Evolutionary conservation across 1,140 invertebrate species (phyloP), one percentile per base, ranked within the genome.

Genomic region (Pseudoatta argentina): DNA sequence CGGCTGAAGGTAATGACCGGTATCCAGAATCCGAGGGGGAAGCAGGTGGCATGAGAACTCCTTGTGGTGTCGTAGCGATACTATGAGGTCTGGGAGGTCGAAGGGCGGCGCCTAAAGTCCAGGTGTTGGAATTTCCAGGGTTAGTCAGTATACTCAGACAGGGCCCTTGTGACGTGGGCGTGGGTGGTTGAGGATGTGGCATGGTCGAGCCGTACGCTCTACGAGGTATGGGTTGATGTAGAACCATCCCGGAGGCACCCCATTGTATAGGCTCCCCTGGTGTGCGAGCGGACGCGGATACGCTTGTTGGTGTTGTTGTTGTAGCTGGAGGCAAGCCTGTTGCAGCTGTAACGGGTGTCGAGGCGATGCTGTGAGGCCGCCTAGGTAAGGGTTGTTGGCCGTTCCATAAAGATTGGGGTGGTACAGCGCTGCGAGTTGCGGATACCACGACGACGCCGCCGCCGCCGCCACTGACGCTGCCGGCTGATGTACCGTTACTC

Each of bases 1-100:
- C 95, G 10, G 96, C 96, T 1, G 95, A 95, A 12, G 96, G 95
- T n/a, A 96, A 91, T 10, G 96, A 96, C 18, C 95, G 92, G 88
- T 96, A 96, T 0, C 96, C 96, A 0, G 96, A 96, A 87, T 96
- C 96, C 0, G 95, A 96, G 0, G 95, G 95, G 3, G 95, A 96
- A 3, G 95, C 93, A 0, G 92, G 88, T 18, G 92, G 89, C 67
- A 91, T 85, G 2, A 91, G 81, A 0, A 86, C 81, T 3, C 90
- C 89, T 27, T 93, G 93, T 10, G 93, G 93, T 2, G 94, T 93
- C 1, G 93, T 92, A 0, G 94, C 94, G 55, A 95, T 95, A 64
- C 93, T 95, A 61, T 95, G 95, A 0, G 95, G 95, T 85, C 94
- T 87, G 7, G 92, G 24, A 24, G 24, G 86, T 0, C 92, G 89